These are phyloP conservation scores for Eutolmus rufibarbis DNA, from an alignment of 2,888 invertebrate species.

Conservation along the genomic window DNA sequence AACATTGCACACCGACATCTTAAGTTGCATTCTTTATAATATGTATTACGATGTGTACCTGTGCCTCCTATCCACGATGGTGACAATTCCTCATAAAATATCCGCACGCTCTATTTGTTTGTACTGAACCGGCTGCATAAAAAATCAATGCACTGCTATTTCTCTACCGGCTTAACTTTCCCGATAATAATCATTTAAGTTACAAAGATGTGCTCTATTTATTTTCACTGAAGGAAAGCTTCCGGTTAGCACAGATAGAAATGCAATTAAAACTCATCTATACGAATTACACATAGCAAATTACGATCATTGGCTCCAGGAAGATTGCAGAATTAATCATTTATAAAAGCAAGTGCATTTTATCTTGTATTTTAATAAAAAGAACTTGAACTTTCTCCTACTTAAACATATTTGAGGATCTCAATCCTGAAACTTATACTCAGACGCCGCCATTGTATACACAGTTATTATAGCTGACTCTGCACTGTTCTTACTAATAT, in stretches of 20 bases:
- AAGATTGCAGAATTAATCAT: not conserved
- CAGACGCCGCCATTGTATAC: slow-evolving; percentile 34
- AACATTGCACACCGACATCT: not conserved
- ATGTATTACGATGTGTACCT: not conserved
- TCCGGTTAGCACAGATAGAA: not conserved
- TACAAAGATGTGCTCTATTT: not conserved
- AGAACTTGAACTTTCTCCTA: not conserved
- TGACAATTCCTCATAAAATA: not conserved
- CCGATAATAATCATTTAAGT: slow-evolving; percentile 1
- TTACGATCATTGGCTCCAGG: not conserved
- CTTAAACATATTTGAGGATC: not conserved
- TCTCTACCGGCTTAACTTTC: not conserved
- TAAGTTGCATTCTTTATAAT: not conserved
- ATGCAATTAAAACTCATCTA: not conserved
- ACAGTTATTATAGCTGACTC: slow-evolving; percentile 14
- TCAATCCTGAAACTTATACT: not conserved
- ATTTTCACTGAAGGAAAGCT: not conserved
- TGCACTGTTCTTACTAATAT: not conserved
- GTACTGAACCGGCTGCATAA: slow-evolving; percentile 26
- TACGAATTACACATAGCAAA: not conserved
- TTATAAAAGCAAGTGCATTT: not conserved
- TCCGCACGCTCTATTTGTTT: not conserved
- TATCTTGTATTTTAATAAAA: not conserved
- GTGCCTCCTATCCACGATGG: not conserved
- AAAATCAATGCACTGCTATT: slow-evolving; percentile 32